Base-by-base conservation (phyloP, 2,888 invertebrate species). In the Drosophila engyochracea region DNA sequence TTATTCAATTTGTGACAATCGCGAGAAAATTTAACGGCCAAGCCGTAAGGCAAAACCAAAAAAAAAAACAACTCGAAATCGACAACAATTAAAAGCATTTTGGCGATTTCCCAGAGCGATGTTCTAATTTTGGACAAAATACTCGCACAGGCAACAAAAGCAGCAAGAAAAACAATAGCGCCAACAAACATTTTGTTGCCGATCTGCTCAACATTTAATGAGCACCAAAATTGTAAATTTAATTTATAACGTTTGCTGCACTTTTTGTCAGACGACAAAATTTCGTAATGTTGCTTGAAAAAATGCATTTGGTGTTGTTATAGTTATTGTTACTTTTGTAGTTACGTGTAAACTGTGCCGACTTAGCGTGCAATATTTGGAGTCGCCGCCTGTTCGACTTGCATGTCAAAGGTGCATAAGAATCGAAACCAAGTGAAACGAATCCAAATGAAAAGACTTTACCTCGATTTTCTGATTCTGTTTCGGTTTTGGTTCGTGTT, bases 371-470 rank as follows among this genome's bases (percentile, higher is more conserved):
- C 62, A 78, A 39, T 39, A 35, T 16, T 57, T 47, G 52, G 58
- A 74, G 58, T 54, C 53, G 39, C 49, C 39, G 52, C 59, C 64
- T 59, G 73, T 41, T 60, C 74, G 53, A 63, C 81, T 85, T 83
- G 85, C 85, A 85, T 85, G 85, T 85, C 85, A 85, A 85, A 85
- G 89, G 89, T 81, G 84, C 85, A 85, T 90, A 85, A 85, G 85
- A 85, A 85, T 82, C 73, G 69, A 66, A 52, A 1, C 30, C 12
- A 30, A 60, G 77, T 76, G 31, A 58, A 39, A 6, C 41, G 30
- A 54, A 55, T 39, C 68, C 37, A 52, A 58, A 54, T 64, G 66
- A 54, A 70, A 51, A 37, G 41, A 14, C 22, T 39, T 54, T 19
- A 47, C 35, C 64, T 63, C 55, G 73, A 44, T 51, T 61, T 72